Percentiles rank a stretch among this genome's conserved stretches.
Evolutionary conservation across 2,888 invertebrate species (phyloP).

Genomic region (Tachina grossa): DNA sequence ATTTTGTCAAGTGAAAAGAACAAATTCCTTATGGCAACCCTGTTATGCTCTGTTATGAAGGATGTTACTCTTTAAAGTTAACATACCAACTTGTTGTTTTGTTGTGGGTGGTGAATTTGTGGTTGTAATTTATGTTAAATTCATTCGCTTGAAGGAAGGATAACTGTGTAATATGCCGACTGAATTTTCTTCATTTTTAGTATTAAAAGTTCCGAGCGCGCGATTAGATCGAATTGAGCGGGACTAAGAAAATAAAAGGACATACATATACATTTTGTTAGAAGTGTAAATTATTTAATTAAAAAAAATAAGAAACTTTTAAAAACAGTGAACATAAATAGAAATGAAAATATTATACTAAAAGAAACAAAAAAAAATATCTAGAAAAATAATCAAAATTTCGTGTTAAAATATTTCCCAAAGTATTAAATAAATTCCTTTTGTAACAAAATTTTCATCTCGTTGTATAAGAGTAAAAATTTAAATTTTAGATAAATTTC

Average conservation of each 20-base stretch:
- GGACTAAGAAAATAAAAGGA: background rate
- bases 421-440: background rate
- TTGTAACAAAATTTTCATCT: background rate
- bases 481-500: background rate
- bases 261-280: background rate
- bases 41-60: constrained; percentile 13
- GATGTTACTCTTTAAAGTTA: constrained; percentile 53
- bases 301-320: background rate
- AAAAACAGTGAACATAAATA: background rate
- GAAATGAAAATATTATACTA: background rate
- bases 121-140: constrained; percentile 19
- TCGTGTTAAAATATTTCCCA: background rate
- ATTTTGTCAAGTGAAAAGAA: background rate
- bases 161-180: constrained; percentile 52
- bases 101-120: background rate
- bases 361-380: background rate
- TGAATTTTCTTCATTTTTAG: constrained; percentile 54
- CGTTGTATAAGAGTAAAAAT: too few relatives aligned
- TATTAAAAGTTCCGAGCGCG: constrained; percentile 72
- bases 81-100: background rate
- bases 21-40: background rate
- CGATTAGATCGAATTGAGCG: constrained; percentile 61
- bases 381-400: background rate
- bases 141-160: constrained; percentile 40
- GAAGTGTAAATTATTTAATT: background rate